Evolutionary conservation across 2,888 invertebrate genomes (phyloP).

Genomic region (Luffia ferchaultella): DNA sequence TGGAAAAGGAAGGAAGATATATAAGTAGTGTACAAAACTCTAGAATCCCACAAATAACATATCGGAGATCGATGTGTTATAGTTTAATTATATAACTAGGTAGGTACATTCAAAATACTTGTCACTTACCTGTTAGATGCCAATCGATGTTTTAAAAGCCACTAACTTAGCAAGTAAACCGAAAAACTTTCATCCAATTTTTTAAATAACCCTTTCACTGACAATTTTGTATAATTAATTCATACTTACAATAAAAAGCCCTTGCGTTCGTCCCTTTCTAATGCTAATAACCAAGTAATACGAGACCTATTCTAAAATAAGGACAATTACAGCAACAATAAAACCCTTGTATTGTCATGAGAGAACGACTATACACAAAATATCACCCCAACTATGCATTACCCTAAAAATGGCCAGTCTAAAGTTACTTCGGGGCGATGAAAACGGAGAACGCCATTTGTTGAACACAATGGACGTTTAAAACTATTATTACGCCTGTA

Average conservation of each 20-base stretch:
- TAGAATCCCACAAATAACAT: too few species aligned
- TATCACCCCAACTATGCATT: slow-evolving; percentile 35
- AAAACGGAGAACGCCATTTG: slow-evolving; percentile 42
- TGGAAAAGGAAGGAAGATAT: too few species aligned
- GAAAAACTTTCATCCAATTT: not conserved
- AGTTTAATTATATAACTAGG: too few species aligned
- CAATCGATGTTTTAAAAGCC: too few species aligned
- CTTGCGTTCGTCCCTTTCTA: slow-evolving; percentile 32
- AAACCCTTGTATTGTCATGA: slow-evolving; percentile 65
- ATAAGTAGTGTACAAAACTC: too few species aligned
- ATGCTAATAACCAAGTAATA: slow-evolving; percentile 56
- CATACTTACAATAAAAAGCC: slow-evolving; percentile 36
- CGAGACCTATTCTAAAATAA: slow-evolving; percentile 47
- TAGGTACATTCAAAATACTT: too few species aligned
- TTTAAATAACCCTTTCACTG: too few species aligned
- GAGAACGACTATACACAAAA: slow-evolving; percentile 40
- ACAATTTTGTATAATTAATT: slow-evolving; percentile 45
- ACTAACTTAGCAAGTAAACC: too few species aligned
- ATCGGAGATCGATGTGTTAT: too few species aligned
- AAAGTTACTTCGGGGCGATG: slow-evolving; percentile 52
- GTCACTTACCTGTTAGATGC: too few species aligned
- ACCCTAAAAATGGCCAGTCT: slow-evolving; percentile 47
- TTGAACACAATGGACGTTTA: slow-evolving; percentile 20
- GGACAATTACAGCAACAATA: slow-evolving; percentile 54
- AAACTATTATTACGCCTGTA: slow-evolving; percentile 2